These are phyloP conservation scores for Rhizoglyphus robini DNA, from an alignment of 1,140 invertebrate species.

Conservation along the genomic window DNA sequence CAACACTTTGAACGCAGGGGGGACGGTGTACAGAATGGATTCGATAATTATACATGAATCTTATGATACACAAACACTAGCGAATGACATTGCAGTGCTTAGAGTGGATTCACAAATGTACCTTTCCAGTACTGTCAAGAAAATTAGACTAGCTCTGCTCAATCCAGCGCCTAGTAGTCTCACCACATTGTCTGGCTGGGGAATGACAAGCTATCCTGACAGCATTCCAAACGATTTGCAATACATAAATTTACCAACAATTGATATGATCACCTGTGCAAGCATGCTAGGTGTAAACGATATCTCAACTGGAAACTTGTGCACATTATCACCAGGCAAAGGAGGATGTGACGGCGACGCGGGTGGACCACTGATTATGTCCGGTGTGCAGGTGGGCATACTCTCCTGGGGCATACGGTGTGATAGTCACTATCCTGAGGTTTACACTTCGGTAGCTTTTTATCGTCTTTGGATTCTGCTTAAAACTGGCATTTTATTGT, in stretches of 20 bases:
- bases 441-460: constrained; percentile 31
- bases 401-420: constrained; percentile 49
- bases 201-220: neutral
- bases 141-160: neutral
- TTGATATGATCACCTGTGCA: neutral
- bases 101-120: neutral
- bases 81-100: neutral
- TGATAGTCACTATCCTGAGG: constrained; percentile 45
- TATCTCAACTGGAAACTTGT: too few species aligned
- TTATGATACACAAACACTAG: neutral
- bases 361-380: constrained; percentile 44
- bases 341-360: constrained; percentile 45
- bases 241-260: neutral
- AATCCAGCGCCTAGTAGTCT: neutral
- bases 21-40: neutral
- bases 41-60: neutral
- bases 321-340: neutral
- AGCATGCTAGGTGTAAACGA: too few species aligned
- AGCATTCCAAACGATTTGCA: neutral
- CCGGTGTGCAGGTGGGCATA: constrained; percentile 38
- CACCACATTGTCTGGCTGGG: neutral
- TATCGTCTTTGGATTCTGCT: constrained; percentile 12
- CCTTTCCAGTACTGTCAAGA: neutral
- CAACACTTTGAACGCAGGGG: neutral
- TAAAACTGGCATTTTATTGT: too few species aligned